Percentiles rank a stretch among this genome's conserved stretches.
Evolutionary conservation across 2,797 vertebrate species (phyloP).

Genomic region (Sylvilagus floridanus): DNA sequence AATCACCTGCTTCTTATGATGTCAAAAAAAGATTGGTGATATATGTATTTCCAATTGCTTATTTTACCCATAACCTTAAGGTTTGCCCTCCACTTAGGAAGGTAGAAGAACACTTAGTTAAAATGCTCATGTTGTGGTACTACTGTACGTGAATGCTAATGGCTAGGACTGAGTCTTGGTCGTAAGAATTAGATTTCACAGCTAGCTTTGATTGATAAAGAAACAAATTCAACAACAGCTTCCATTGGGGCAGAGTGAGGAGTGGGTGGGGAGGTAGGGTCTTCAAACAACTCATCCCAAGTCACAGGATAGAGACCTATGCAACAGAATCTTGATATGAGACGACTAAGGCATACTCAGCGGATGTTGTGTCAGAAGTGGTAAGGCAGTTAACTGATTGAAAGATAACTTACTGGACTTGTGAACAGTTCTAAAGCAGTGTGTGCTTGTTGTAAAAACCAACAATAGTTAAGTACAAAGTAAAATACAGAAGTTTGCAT

Average conservation of each 20-base stretch:
- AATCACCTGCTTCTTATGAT: neutral
- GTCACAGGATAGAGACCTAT: neutral
- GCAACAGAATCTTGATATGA: neutral
- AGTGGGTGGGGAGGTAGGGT: neutral
- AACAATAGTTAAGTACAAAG: neutral
- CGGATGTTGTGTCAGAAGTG: neutral
- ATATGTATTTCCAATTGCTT: neutral
- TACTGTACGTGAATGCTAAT: neutral
- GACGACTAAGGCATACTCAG: neutral
- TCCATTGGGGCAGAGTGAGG: neutral
- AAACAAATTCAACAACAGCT: neutral
- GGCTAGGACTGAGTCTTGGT: neutral
- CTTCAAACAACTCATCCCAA: neutral
- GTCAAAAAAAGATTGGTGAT: neutral
- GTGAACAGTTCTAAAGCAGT: neutral
- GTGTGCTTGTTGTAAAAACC: conserved; percentile 14
- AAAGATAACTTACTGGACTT: neutral
- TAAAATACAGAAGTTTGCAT: neutral
- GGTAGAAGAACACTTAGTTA: conserved; percentile 5
- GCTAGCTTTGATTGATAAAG: conserved; percentile 18
- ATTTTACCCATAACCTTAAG: neutral
- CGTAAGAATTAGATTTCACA: neutral
- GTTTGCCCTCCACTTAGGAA: neutral
- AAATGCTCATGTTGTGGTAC: neutral
- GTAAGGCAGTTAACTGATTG: neutral